phyloP scores from a whole-genome alignment of 2,888 invertebrate genomes.

The Antheraea yamamai region DNA sequence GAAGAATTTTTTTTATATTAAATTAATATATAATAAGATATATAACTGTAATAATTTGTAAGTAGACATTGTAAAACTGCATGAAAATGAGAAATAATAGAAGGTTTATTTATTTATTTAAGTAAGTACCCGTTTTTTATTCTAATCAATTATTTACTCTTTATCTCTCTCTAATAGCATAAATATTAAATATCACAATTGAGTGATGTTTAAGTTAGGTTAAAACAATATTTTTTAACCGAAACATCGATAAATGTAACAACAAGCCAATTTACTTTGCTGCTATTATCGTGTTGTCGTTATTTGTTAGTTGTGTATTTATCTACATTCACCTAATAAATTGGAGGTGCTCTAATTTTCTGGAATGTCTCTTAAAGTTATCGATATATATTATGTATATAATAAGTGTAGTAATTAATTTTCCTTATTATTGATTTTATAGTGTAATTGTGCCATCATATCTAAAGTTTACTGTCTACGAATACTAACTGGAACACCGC shows the following conservation, averaged over 20 bases:
- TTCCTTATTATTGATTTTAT: neutral
- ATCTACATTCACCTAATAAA: neutral
- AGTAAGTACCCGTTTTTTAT: too few relatives aligned
- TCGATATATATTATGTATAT: neutral
- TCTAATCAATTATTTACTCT: too few relatives aligned
- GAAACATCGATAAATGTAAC: neutral
- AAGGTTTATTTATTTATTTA: too few relatives aligned
- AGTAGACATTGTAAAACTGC: too few relatives aligned
- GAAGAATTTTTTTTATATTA: too few relatives aligned
- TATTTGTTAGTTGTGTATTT: neutral
- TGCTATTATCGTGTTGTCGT: neutral
- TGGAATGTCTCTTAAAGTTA: neutral
- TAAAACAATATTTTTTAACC: neutral
- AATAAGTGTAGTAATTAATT: neutral
- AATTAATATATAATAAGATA: too few relatives aligned
- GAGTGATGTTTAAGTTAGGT: neutral
- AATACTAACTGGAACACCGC: conserved; percentile 36
- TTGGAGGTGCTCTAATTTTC: neutral
- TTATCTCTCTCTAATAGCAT: too few relatives aligned
- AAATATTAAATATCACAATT: neutral
- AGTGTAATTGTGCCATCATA: neutral
- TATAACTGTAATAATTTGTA: too few relatives aligned
- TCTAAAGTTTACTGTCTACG: conserved; percentile 13
- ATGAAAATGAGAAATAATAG: too few relatives aligned
- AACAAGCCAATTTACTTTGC: neutral